Evolutionary conservation across 2,888 invertebrate genomes (phyloP).

Genomic region (Silvanus unidentatus): DNA sequence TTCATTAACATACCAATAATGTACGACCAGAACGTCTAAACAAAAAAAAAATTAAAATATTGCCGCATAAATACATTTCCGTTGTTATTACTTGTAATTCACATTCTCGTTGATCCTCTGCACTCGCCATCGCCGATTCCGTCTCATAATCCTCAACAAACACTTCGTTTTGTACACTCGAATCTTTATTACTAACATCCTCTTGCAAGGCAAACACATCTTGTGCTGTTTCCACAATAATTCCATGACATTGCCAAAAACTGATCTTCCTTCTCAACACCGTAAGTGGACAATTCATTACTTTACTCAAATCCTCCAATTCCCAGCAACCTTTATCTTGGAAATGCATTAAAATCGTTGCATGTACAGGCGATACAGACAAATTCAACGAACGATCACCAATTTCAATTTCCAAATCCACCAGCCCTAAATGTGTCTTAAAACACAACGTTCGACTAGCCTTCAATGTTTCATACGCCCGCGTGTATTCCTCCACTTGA

Average conservation of each 20-base stretch:
- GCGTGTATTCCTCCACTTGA: slow-evolving; percentile 80
- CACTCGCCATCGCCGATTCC: slow-evolving; percentile 92
- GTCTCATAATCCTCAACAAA: slow-evolving; percentile 82
- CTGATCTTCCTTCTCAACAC: slow-evolving; percentile 79
- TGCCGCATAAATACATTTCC: slow-evolving; percentile 4
- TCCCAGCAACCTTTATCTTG: slow-evolving; percentile 86
- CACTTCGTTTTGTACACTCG: slow-evolving; percentile 56
- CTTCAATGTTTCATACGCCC: slow-evolving; percentile 83
- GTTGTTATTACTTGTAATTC: slow-evolving; percentile 66
- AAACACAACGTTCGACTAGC: slow-evolving; percentile 89
- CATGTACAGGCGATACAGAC: slow-evolving; percentile 87
- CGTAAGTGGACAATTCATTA: slow-evolving; percentile 82
- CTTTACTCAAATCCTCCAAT: slow-evolving; percentile 76
- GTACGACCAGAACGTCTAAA: slow-evolving; percentile 87
- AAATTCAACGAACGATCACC: slow-evolving; percentile 69
- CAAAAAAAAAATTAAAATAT: slow-evolving; percentile 25
- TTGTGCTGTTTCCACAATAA: slow-evolving; percentile 68
- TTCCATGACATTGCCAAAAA: slow-evolving; percentile 91
- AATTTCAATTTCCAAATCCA: slow-evolving; percentile 84
- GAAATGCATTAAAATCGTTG: slow-evolving; percentile 90
- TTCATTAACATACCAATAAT: slow-evolving; percentile 96
- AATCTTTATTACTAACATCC: slow-evolving; percentile 52
- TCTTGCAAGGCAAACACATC: slow-evolving; percentile 73
- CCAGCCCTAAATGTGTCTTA: slow-evolving; percentile 90
- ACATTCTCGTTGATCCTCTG: slow-evolving; percentile 89